A percentile compares a stretch with the other conserved stretches of the same genome.
Conservation (phyloP, 2,113 vertebrate genomes). For the Eclectus roratus region DNA sequence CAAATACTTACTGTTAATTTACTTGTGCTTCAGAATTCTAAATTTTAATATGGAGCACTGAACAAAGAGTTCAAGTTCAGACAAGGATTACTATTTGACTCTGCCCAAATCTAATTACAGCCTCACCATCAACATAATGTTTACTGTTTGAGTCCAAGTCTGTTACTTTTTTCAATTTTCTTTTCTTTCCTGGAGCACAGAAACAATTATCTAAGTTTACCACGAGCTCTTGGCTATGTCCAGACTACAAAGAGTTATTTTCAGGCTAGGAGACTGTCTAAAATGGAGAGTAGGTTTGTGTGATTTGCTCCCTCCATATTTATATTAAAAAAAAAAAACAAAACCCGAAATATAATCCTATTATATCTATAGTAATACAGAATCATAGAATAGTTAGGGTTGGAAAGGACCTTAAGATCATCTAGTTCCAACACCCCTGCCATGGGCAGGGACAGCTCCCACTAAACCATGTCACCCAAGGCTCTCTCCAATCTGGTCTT, state of each 20-base stretch:
- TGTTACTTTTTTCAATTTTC: neutral
- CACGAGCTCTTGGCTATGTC: neutral
- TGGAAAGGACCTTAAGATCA: too few relatives aligned
- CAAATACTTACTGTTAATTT: neutral
- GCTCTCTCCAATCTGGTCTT: too few relatives aligned
- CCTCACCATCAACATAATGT: neutral
- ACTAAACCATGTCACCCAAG: too few relatives aligned
- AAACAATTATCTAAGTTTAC: neutral
- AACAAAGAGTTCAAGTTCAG: neutral
- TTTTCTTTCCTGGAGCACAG: neutral
- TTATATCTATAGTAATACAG: neutral
- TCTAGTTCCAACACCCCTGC: too few relatives aligned
- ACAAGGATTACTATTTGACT: neutral
- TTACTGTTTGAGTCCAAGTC: neutral
- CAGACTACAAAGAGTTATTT: neutral
- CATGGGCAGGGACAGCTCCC: too few relatives aligned
- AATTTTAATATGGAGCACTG: neutral
- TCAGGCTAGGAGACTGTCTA: neutral
- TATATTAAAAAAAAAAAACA: neutral
- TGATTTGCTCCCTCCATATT: neutral
- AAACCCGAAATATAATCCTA: neutral
- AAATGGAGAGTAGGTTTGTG: neutral
- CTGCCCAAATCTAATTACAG: neutral
- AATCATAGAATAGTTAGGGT: too few relatives aligned
- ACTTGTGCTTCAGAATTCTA: neutral